Evolutionary conservation across 2,888 invertebrate species (phyloP).

Genomic region (Tetanocera ferruginea): DNA sequence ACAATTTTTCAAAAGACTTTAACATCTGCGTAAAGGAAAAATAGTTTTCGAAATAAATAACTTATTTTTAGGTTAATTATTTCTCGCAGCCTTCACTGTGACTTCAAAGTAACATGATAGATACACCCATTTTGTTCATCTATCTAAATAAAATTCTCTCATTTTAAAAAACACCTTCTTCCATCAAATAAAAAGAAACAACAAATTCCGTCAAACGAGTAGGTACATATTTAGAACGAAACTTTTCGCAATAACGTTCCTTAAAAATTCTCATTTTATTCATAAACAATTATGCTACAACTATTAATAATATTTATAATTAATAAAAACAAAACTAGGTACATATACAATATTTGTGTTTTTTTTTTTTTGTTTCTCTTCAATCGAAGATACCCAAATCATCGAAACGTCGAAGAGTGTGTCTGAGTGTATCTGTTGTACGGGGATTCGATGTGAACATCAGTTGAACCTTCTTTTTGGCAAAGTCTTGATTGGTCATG

Average conservation of each 20-base stretch:
- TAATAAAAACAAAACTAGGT: conserved; percentile 8
- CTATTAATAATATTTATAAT: neutral
- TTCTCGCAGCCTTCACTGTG: too few species aligned
- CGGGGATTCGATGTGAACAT: conserved; percentile 68
- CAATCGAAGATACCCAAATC: conserved; percentile 64
- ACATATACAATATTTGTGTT: neutral
- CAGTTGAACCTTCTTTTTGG: conserved; percentile 62
- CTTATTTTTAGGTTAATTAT: too few species aligned
- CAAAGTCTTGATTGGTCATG: conserved; percentile 61
- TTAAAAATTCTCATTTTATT: conserved; percentile 11
- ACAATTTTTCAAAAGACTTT: too few species aligned
- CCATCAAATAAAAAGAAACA: too few species aligned
- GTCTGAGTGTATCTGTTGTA: conserved; percentile 62
- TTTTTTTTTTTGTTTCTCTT: neutral
- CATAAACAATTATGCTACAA: neutral
- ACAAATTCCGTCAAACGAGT: too few species aligned
- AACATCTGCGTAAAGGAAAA: too few species aligned
- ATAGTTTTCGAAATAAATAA: too few species aligned
- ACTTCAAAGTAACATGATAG: too few species aligned
- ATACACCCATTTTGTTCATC: too few species aligned
- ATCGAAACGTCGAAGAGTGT: conserved; percentile 62
- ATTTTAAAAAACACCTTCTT: too few species aligned
- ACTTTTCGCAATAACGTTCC: neutral
- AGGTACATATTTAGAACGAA: too few species aligned
- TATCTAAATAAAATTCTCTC: too few species aligned